Evolutionary conservation across 35 echinoderm and acorn worm species (phyloP).

Genomic region (Amphiura filiformis): DNA sequence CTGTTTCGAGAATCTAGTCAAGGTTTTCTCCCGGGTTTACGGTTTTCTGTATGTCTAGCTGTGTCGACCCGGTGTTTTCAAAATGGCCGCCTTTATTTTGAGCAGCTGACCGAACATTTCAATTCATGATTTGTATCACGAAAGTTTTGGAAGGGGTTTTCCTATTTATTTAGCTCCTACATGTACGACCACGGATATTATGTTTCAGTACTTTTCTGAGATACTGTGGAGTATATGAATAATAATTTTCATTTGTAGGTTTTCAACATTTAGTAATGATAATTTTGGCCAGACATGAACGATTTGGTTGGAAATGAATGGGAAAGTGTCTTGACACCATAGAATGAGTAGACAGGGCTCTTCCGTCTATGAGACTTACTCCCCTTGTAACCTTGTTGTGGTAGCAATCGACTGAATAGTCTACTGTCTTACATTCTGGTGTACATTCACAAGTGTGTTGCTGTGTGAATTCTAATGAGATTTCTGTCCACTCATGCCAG

Average conservation of each 20-base stretch:
- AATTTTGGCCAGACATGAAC: not conserved
- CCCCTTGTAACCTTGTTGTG: not conserved
- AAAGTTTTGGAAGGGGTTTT: not conserved
- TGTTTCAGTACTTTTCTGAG: not conserved
- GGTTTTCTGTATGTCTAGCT: not conserved
- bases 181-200: not conserved
- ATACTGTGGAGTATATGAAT: not conserved
- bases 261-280: not conserved
- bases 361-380: not conserved
- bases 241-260: not conserved
- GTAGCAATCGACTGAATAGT: too few relatives aligned
- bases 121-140: not conserved
- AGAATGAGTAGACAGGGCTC: not conserved
- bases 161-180: not conserved
- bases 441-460: too few relatives aligned
- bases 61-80: not conserved
- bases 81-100: not conserved
- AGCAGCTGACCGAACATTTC: not conserved
- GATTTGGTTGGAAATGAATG: not conserved
- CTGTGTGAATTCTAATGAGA: too few relatives aligned
- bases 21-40: too few relatives aligned
- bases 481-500: too few relatives aligned
- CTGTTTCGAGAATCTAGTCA: not conserved
- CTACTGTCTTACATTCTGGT: too few relatives aligned
- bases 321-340: not conserved